A percentile compares a stretch with the other conserved stretches of the same genome.
Evolutionary conservation across 2,797 vertebrate genomes (phyloP).

Genomic region (Chelmon rostratus): DNA sequence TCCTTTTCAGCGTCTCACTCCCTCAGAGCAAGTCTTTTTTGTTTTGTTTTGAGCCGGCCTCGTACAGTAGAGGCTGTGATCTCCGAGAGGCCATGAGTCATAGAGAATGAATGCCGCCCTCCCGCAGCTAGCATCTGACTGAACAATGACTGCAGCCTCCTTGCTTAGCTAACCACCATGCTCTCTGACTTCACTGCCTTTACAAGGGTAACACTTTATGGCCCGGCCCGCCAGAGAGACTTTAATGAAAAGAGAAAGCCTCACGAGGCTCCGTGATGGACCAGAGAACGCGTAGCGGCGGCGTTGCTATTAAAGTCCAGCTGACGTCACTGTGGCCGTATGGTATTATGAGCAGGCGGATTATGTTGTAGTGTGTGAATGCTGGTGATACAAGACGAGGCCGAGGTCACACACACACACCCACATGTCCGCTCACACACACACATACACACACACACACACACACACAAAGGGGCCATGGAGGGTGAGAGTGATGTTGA

Average conservation of each 20-base stretch:
- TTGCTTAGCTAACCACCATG: conserved; percentile 60
- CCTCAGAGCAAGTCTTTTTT: conserved; percentile 13
- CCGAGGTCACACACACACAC: conserved; percentile 48
- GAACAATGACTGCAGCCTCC: conserved; percentile 72
- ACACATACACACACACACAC: conserved; percentile 15
- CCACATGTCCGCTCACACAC: conserved; percentile 3
- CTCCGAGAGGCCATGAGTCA: conserved; percentile 75
- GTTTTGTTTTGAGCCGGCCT: conserved; percentile 23
- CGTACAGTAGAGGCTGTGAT: conserved; percentile 43
- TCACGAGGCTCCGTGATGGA: conserved; percentile 44
- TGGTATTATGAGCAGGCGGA: conserved; percentile 41
- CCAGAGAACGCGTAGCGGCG: neutral
- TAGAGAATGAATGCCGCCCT: conserved; percentile 69
- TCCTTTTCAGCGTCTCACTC: conserved; percentile 17
- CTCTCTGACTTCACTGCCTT: conserved; percentile 68
- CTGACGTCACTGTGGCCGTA: conserved; percentile 48
- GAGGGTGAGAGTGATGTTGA: conserved; percentile 51
- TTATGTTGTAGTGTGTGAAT: conserved; percentile 34
- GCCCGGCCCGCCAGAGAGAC: conserved; percentile 46
- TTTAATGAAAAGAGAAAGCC: conserved; percentile 66
- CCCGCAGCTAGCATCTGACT: conserved; percentile 70
- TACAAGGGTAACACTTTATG: conserved; percentile 68
- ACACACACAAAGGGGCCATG: conserved; percentile 16
- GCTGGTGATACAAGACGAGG: conserved; percentile 55
- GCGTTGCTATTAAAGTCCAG: conserved; percentile 31